Base-by-base conservation (phyloP, 1,140 invertebrate species). In the Ptiloglossa arizonensis region DNA sequence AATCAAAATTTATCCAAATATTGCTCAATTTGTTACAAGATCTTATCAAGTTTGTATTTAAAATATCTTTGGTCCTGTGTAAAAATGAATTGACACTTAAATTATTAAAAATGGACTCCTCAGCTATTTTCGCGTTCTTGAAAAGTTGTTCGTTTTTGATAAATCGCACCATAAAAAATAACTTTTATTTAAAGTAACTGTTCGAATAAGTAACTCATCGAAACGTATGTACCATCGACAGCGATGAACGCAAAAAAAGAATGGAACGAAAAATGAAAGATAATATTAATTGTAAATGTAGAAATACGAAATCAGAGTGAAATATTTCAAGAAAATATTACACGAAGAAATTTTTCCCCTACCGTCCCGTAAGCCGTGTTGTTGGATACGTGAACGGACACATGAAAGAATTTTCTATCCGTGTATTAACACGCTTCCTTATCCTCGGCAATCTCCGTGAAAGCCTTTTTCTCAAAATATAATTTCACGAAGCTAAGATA, bases 391-490 rank as follows among this genome's bases (percentile, higher is more conserved):
- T 0, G 50, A n/a, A 56, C 17, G 15, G 13, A 38, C 24, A 22
- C 24, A 46, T 2, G 38, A 15, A 59, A 24, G n/a, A 57, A 22
- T 13, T 24, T 54, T 46, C 27, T 22, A 22, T 70, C 54, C 11
- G 24, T 70, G 54, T 59, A 70, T 70, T 71, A 60, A 60, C 69
- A 71, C 41, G 41, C 27, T 24, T 35, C 41, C 41, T 48, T 48
- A 48, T 48, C 41, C 19, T 15, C 15, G 19, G 5, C 38, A 48
- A 60, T 71, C 27, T 44, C 41, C 11, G 41, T 35, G 38, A 57
- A 44, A 71, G 54, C 13, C 19, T 48, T 35, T 71, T 24, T 48
- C 29, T 60, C 41, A 35, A 71, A 71, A 71, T 35, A 71, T 56
- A 60, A 56, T 71, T 71, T 71, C 48, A 27, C 8, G 11, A 44